Percentiles rank a stretch among this genome's conserved stretches.
Evolutionary conservation across 2,113 vertebrate species (phyloP).

Genomic region (Gambusia affinis): DNA sequence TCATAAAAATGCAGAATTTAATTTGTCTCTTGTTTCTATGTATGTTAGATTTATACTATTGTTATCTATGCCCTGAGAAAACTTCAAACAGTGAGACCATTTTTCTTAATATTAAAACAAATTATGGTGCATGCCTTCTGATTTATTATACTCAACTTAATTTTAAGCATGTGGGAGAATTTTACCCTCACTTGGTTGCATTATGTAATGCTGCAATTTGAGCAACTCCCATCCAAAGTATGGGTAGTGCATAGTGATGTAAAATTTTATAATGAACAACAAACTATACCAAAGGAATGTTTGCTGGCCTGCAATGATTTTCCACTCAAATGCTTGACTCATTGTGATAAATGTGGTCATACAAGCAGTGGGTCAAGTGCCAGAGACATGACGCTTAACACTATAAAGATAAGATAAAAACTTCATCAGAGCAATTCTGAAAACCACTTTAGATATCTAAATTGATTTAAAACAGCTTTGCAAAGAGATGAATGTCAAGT

Average conservation of each 20-base stretch:
- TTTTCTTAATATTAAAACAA: background rate
- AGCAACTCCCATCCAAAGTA: background rate
- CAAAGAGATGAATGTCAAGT: background rate
- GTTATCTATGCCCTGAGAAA: no score
- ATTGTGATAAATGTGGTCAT: background rate
- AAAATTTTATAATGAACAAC: background rate
- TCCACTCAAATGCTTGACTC: background rate
- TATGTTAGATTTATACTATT: no score
- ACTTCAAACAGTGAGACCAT: no score
- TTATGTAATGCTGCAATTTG: background rate
- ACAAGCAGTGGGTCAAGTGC: background rate
- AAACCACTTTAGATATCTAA: background rate
- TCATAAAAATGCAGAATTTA: background rate
- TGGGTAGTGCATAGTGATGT: background rate
- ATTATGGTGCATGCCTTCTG: background rate
- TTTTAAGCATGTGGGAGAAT: slow-evolving; percentile 5
- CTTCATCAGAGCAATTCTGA: background rate
- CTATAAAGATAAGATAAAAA: background rate
- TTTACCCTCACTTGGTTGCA: background rate
- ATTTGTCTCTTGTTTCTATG: background rate
- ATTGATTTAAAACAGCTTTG: background rate
- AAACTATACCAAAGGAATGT: background rate
- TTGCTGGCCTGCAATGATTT: background rate
- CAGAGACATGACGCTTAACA: background rate
- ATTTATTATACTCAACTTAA: background rate